These are phyloP conservation scores for Neuroterus valhalla DNA, from an alignment of 1,140 invertebrate genomes.

Conservation along the genomic window DNA sequence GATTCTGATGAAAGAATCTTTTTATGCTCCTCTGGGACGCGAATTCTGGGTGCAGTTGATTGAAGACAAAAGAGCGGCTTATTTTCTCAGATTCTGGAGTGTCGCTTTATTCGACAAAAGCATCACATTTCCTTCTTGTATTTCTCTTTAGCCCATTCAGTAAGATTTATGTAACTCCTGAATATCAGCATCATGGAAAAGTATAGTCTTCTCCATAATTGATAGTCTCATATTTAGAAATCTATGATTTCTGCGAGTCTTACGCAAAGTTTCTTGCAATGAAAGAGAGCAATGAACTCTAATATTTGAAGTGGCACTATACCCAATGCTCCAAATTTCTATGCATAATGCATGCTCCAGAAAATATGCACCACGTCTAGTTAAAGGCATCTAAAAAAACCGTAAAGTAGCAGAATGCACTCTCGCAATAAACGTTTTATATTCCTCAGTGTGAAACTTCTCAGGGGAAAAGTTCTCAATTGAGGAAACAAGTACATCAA, in stretches of 20 bases:
- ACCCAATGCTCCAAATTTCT: no score
- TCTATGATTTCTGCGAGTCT: no score
- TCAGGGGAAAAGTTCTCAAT: slow-evolving; percentile 28
- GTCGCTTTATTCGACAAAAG: background rate
- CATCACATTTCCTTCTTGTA: background rate
- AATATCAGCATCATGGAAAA: background rate
- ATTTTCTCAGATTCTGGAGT: background rate
- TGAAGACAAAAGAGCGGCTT: background rate
- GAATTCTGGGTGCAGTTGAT: background rate
- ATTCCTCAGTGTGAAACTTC: background rate
- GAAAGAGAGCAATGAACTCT: no score
- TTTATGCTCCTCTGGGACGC: background rate
- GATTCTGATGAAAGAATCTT: slow-evolving; percentile 5
- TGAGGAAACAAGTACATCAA: slow-evolving; percentile 18
- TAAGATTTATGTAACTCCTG: background rate
- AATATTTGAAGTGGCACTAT: no score
- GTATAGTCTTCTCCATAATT: no score
- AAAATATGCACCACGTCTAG: no score
- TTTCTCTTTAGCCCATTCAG: background rate
- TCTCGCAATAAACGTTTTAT: background rate
- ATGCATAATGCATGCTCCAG: no score
- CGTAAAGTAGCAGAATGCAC: background rate
- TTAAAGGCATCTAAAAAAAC: background rate
- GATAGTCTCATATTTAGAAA: no score
- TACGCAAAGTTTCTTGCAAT: no score